Conservation (phyloP, 2,113 vertebrate species). For the Rafetus swinhoei region DNA sequence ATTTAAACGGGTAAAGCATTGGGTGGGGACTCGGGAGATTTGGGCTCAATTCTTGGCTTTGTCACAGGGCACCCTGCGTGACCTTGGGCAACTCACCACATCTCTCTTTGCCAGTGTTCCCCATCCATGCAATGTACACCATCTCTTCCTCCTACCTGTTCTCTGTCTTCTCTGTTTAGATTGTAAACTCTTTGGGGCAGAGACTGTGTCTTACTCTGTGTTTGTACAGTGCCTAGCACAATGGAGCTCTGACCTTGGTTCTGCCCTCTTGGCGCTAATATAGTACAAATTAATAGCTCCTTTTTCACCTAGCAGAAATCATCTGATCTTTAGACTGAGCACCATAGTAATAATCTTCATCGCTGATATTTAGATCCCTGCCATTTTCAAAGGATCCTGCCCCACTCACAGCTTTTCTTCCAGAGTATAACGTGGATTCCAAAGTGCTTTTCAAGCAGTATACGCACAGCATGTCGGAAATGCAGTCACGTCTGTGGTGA, state of each 20-base stretch:
- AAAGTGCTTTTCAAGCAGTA: background rate
- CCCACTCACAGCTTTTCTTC: background rate
- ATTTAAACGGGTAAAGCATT: background rate
- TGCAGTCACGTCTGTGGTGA: background rate
- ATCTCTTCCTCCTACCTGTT: background rate
- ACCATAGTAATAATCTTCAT: background rate
- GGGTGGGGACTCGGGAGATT: background rate
- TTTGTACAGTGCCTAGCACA: background rate
- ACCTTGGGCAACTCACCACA: background rate
- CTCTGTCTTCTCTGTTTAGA: background rate
- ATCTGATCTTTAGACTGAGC: background rate
- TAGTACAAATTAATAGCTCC: background rate
- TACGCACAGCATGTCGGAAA: background rate
- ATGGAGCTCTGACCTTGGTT: background rate
- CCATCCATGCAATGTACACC: background rate
- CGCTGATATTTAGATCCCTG: background rate
- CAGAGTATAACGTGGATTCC: background rate
- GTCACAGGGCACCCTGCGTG: background rate
- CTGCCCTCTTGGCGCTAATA: background rate
- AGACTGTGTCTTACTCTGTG: background rate
- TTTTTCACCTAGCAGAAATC: background rate
- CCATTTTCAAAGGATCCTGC: background rate
- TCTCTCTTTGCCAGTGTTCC: background rate
- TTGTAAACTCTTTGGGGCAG: background rate
- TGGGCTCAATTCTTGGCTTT: slow-evolving; percentile 15